Conservation (phyloP, 2,888 invertebrate genomes). For the Eristalinus sepulchralis region DNA sequence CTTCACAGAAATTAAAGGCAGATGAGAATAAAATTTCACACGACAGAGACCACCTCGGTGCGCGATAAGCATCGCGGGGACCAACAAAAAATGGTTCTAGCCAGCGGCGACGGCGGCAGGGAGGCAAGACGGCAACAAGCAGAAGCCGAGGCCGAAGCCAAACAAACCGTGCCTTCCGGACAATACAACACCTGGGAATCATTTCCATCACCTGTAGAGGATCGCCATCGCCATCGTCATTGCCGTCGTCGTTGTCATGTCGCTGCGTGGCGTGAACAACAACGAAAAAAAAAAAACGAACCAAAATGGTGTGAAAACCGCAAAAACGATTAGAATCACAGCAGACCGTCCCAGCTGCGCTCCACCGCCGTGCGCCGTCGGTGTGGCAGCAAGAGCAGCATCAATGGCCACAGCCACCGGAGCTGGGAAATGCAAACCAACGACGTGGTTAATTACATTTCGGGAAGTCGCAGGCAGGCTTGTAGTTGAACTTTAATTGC, state of each 20-base stretch:
- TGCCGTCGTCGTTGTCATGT: neutral
- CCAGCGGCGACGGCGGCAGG: neutral
- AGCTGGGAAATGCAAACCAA: constrained; percentile 41
- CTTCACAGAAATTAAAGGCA: constrained; percentile 56
- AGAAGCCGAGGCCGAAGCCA: constrained; percentile 31
- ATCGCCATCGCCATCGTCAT: neutral
- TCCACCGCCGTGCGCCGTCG: too few species aligned
- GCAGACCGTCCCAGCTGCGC: constrained; percentile 3
- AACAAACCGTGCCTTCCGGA: constrained; percentile 22
- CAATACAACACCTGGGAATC: constrained; percentile 67
- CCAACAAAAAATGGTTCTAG: constrained; percentile 12
- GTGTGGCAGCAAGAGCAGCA: neutral
- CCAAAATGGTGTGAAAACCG: constrained; percentile 67
- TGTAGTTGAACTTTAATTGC: constrained; percentile 65
- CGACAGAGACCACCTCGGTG: constrained; percentile 63
- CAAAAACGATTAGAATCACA: constrained; percentile 69
- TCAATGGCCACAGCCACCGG: neutral
- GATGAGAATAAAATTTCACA: constrained; percentile 61
- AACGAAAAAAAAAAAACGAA: constrained; percentile 19
- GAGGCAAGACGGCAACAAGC: constrained; percentile 23
- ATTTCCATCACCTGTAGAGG: constrained; percentile 56
- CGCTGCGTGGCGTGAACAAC: neutral
- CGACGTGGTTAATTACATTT: constrained; percentile 63
- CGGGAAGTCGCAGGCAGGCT: constrained; percentile 46
- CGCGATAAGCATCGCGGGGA: constrained; percentile 54